These are phyloP conservation scores for Minunthozetes semirufus DNA, from an alignment of 2,888 invertebrate genomes.

Conservation along the genomic window DNA sequence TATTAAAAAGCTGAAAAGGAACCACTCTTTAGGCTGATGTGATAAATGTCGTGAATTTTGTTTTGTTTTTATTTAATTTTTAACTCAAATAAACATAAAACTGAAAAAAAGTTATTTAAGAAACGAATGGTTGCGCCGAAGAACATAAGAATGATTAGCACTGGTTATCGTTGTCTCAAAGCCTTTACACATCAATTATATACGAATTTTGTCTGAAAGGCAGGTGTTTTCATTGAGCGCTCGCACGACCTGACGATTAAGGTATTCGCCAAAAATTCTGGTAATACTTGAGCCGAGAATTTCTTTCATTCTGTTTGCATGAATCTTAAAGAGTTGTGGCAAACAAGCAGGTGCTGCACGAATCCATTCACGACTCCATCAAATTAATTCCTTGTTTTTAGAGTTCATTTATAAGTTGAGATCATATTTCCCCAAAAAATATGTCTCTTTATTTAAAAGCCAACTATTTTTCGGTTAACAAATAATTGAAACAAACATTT, in stretches of 20 bases:
- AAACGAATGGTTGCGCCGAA: too few species aligned
- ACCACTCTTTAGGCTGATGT: neutral
- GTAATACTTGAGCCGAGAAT: neutral
- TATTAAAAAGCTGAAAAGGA: too few species aligned
- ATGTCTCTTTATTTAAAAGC: neutral
- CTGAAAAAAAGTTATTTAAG: too few species aligned
- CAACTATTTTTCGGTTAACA: neutral
- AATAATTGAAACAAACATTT: neutral
- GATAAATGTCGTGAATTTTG: neutral
- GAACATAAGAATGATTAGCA: neutral
- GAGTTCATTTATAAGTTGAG: neutral
- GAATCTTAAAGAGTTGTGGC: neutral
- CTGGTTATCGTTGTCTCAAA: neutral
- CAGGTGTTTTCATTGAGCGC: constrained; percentile 19
- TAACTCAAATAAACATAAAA: too few species aligned
- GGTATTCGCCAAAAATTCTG: neutral
- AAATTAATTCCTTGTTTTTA: neutral
- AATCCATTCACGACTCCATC: neutral
- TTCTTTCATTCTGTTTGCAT: neutral
- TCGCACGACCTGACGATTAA: constrained; percentile 16
- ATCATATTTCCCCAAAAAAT: neutral
- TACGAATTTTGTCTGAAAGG: neutral
- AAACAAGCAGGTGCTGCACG: neutral
- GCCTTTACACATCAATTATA: neutral
- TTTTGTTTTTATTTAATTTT: neutral